Evolutionary conservation across 1,140 invertebrate species (phyloP).

Genomic region (Mercenaria mercenaria): DNA sequence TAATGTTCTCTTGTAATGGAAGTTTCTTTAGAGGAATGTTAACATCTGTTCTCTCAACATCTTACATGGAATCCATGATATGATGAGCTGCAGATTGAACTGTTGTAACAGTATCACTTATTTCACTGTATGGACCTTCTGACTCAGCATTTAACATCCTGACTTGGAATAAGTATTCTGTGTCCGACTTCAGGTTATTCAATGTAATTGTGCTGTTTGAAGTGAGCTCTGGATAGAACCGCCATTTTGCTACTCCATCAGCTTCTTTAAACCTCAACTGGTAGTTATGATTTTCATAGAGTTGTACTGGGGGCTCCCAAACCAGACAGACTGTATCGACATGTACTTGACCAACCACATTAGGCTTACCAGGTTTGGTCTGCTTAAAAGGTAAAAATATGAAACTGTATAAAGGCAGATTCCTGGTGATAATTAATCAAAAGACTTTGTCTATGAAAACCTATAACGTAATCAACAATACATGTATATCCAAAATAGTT

Average conservation of each 20-base stretch:
- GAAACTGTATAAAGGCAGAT: too few species aligned
- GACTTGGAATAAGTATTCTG: conserved; percentile 5
- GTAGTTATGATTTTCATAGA: background rate
- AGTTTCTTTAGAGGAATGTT: background rate
- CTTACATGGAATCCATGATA: background rate
- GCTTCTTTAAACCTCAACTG: background rate
- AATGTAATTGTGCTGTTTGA: background rate
- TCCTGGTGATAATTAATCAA: too few species aligned
- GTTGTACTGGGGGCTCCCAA: background rate
- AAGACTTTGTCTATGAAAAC: too few species aligned
- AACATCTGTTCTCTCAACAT: background rate
- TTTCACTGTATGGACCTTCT: conserved; percentile 8
- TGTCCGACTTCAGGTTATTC: background rate
- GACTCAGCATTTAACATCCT: background rate
- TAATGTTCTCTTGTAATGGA: background rate
- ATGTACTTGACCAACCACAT: background rate
- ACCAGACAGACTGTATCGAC: background rate
- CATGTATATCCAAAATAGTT: too few species aligned
- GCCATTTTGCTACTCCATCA: background rate
- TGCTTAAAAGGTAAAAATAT: too few species aligned
- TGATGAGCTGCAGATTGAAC: background rate
- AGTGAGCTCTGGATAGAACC: background rate
- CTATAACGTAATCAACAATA: too few species aligned
- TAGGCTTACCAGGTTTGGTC: background rate
- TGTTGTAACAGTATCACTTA: conserved; percentile 10